Evolutionary conservation across 2,888 invertebrate genomes (phyloP).

Genomic region (Eupithecia vulgata): DNA sequence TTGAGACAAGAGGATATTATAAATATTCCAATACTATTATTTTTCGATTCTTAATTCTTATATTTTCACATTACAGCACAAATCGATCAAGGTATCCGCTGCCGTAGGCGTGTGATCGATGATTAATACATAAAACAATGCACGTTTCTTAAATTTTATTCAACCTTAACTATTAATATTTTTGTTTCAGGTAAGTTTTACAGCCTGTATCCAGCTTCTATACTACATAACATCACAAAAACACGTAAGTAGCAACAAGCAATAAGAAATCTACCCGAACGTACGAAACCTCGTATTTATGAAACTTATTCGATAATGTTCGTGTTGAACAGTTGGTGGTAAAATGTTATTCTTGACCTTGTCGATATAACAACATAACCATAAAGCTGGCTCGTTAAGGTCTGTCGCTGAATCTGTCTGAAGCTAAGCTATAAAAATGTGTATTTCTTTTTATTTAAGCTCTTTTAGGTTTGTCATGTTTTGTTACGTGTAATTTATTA

Average conservation of each 20-base stretch:
- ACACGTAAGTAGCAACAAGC: not conserved
- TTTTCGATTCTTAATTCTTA: too few species aligned
- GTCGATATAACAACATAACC: not conserved
- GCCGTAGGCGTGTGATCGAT: too few species aligned
- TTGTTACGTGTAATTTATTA: too few species aligned
- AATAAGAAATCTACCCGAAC: not conserved
- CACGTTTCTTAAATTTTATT: not conserved
- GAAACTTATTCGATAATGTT: not conserved
- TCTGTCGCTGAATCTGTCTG: not conserved
- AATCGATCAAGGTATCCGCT: too few species aligned
- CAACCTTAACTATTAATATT: not conserved
- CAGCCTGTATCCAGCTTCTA: not conserved
- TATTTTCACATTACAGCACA: too few species aligned
- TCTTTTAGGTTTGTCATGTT: too few species aligned
- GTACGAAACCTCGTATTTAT: not conserved
- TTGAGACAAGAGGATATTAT: too few species aligned
- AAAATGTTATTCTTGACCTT: conserved; percentile 15
- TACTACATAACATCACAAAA: not conserved
- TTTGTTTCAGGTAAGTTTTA: conserved; percentile 43
- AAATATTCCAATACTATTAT: too few species aligned
- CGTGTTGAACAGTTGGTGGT: conserved; percentile 16
- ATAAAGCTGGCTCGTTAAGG: not conserved
- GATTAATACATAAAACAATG: too few species aligned
- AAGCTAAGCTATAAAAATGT: not conserved
- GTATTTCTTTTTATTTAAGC: not conserved